phyloP scores from a whole-genome alignment of 1,140 invertebrate species.

The Homalodisca vitripennis region DNA sequence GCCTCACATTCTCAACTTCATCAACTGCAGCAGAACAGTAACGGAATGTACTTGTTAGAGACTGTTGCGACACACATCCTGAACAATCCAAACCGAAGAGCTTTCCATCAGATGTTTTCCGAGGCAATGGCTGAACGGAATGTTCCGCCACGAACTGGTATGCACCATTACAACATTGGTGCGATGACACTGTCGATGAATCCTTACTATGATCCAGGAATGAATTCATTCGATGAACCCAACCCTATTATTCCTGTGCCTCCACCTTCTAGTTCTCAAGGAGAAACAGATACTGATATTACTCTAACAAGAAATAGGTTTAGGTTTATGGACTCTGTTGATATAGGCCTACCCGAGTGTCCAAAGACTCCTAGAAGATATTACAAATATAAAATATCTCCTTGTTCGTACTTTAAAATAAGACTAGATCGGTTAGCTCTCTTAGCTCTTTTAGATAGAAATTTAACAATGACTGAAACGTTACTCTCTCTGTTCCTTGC shows the following conservation, averaged over 20 bases:
- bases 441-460: slow-evolving; percentile 90
- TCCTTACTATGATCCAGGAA: slow-evolving; percentile 18
- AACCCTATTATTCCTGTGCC: slow-evolving; percentile 30
- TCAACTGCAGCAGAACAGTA: slow-evolving; percentile 32
- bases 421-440: slow-evolving; percentile 90
- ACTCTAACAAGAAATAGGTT: slow-evolving; percentile 40
- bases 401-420: slow-evolving; percentile 69
- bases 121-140: not conserved
- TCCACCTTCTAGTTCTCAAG: slow-evolving; percentile 41
- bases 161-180: slow-evolving; percentile 6
- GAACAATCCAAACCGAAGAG: slow-evolving; percentile 23
- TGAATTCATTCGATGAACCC: slow-evolving; percentile 20
- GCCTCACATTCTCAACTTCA: slow-evolving; percentile 31
- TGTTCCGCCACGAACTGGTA: not conserved
- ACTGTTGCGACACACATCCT: slow-evolving; percentile 25
- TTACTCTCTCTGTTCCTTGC: slow-evolving; percentile 81
- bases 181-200: slow-evolving; percentile 5
- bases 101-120: slow-evolving; percentile 20
- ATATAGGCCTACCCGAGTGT: slow-evolving; percentile 35
- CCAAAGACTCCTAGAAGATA: slow-evolving; percentile 39
- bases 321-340: slow-evolving; percentile 42
- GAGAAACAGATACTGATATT: slow-evolving; percentile 44
- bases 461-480: slow-evolving; percentile 83
- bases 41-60: slow-evolving; percentile 34
- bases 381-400: slow-evolving; percentile 50